phyloP scores from a whole-genome alignment of 1,140 invertebrate species.

The Zaprionus inermis region DNA sequence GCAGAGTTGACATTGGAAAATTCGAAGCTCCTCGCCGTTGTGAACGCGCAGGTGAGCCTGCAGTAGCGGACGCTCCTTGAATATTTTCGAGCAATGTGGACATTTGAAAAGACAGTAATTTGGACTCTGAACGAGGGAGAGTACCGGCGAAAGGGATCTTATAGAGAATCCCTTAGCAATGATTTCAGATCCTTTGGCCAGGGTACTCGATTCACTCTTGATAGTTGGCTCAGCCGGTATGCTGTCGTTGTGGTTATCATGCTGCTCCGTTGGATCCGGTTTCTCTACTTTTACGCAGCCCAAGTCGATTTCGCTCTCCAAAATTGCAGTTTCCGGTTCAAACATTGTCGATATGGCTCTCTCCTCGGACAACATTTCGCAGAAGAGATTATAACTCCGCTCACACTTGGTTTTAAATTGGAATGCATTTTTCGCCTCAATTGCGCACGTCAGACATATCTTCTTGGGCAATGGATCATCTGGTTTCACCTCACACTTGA shows the following conservation, averaged over 20 bases:
- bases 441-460: constrained; percentile 17
- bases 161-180: not conserved
- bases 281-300: constrained; percentile 1
- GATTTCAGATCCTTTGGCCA: not conserved
- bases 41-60: not conserved
- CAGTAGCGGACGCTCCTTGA: not conserved
- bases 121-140: not conserved
- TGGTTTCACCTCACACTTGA: not conserved
- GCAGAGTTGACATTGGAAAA: constrained; percentile 9
- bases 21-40: not conserved
- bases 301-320: not conserved
- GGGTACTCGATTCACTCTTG: not conserved
- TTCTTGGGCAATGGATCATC: constrained; percentile 23
- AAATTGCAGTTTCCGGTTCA: not conserved
- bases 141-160: not conserved
- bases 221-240: not conserved
- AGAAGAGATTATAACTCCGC: constrained; percentile 14
- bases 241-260: not conserved
- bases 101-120: not conserved
- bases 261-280: not conserved
- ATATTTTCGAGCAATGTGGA: not conserved
- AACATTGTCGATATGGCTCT: not conserved
- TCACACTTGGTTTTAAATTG: constrained; percentile 21
- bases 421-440: constrained; percentile 13
- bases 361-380: not conserved